Percentiles rank a stretch among this genome's conserved stretches.
phyloP scores from a whole-genome alignment of 2,113 vertebrate species.

The Tyto alba region DNA sequence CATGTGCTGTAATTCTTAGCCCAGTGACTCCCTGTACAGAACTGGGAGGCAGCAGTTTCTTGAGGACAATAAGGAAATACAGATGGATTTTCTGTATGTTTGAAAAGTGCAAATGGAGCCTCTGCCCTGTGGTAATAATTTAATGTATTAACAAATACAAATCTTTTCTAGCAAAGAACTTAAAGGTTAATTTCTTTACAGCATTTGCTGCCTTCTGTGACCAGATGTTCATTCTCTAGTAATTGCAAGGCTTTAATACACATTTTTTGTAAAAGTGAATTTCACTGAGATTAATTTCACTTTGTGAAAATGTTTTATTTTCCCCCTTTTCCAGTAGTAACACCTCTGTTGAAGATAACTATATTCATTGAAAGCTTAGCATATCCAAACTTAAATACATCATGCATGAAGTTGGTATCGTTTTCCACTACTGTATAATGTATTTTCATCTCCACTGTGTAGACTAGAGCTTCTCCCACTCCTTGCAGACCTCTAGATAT shows the following conservation, averaged over 20 bases:
- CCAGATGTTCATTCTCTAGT: not conserved
- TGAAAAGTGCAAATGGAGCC: not conserved
- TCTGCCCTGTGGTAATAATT: not conserved
- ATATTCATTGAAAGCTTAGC: not conserved
- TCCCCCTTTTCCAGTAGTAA: not conserved
- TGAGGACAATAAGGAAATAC: not conserved
- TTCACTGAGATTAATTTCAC: not conserved
- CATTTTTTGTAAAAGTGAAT: not conserved
- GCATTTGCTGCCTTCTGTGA: not conserved
- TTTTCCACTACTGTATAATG: not conserved
- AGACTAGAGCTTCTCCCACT: not conserved
- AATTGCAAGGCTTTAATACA: not conserved
- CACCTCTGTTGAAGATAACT: not conserved
- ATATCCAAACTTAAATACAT: not conserved
- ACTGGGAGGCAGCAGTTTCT: not conserved
- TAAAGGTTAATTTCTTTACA: not conserved
- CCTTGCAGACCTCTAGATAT: not conserved
- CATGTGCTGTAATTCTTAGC: not conserved
- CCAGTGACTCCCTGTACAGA: not conserved
- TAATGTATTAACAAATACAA: not conserved
- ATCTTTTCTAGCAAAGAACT: not conserved
- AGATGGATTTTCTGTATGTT: not conserved
- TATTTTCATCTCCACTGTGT: not conserved
- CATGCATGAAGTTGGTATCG: not conserved
- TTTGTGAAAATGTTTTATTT: not conserved